A percentile compares a stretch with the other conserved stretches of the same genome.
Evolutionary conservation across 2,888 invertebrate genomes (phyloP).

Genomic region (Hermaeophaga mercurialis): DNA sequence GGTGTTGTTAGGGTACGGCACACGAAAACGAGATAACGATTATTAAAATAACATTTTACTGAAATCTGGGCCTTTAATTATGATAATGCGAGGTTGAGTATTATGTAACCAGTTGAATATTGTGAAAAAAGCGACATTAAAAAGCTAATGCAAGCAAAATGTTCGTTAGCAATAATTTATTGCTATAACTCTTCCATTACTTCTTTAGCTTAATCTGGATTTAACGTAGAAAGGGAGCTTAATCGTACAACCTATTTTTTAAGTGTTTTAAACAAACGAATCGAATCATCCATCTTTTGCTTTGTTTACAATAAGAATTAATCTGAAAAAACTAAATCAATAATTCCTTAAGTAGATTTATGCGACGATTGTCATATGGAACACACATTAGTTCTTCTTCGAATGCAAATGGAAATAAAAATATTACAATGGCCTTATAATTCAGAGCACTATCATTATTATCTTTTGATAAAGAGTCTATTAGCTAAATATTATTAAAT

Average conservation of each 20-base stretch:
- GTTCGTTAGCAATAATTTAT: conserved; percentile 11
- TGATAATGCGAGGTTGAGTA: conserved; percentile 29
- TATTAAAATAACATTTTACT: conserved; percentile 35
- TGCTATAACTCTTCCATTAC: conserved; percentile 1
- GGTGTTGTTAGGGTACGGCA: conserved; percentile 30
- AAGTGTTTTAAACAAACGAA: too few species aligned
- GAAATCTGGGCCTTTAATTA: conserved; percentile 34
- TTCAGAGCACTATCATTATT: too few species aligned
- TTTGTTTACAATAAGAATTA: too few species aligned
- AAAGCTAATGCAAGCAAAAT: conserved; percentile 21
- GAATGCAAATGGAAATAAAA: too few species aligned
- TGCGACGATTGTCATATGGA: too few species aligned
- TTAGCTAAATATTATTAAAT: too few species aligned
- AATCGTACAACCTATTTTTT: background rate
- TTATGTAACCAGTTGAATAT: conserved; percentile 27
- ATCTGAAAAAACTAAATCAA: too few species aligned
- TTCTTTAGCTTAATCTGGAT: conserved; percentile 2
- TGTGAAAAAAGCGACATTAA: conserved; percentile 16
- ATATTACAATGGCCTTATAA: too few species aligned
- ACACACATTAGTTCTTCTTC: too few species aligned
- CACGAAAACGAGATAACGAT: conserved; percentile 34
- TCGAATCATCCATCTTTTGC: too few species aligned
- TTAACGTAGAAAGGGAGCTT: background rate
- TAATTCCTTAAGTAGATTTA: too few species aligned
- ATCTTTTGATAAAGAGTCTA: too few species aligned